phyloP scores from a whole-genome alignment of 2,888 invertebrate genomes.

The Prenolepis imparis region DNA sequence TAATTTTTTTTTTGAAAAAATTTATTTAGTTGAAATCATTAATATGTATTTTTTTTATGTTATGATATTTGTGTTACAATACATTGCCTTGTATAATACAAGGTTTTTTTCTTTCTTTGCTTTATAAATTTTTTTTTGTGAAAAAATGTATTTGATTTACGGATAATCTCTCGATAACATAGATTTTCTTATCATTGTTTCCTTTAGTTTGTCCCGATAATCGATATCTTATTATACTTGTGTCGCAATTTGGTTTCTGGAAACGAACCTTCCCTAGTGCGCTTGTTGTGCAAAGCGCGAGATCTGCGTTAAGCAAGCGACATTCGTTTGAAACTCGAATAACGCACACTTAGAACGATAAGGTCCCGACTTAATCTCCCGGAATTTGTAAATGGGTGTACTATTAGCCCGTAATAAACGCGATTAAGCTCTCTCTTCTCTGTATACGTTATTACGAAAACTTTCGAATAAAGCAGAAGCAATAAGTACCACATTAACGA shows the following conservation, averaged over 20 bases:
- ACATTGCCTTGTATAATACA: background rate
- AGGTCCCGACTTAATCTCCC: conserved; percentile 6
- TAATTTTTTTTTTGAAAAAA: too few relatives aligned
- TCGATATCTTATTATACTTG: background rate
- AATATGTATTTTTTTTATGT: background rate
- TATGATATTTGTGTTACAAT: too few relatives aligned
- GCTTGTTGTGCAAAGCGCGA: background rate
- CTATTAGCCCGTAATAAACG: background rate
- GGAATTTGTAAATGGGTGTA: conserved; percentile 8
- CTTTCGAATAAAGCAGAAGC: conserved; percentile 6
- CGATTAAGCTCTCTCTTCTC: background rate
- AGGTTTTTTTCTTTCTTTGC: background rate
- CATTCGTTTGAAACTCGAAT: conserved; percentile 27
- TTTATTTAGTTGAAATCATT: background rate
- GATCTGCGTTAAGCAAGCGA: background rate
- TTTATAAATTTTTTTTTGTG: background rate
- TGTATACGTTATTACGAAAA: conserved; percentile 20
- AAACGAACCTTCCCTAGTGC: background rate
- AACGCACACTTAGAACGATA: conserved; percentile 16
- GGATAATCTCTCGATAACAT: background rate
- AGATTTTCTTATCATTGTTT: background rate
- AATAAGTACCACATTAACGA: background rate
- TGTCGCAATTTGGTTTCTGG: background rate
- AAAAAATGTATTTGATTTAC: background rate
- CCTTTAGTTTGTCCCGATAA: background rate